phyloP scores from a whole-genome alignment of 2,113 vertebrate species.

The Sinosuthora webbiana region DNA sequence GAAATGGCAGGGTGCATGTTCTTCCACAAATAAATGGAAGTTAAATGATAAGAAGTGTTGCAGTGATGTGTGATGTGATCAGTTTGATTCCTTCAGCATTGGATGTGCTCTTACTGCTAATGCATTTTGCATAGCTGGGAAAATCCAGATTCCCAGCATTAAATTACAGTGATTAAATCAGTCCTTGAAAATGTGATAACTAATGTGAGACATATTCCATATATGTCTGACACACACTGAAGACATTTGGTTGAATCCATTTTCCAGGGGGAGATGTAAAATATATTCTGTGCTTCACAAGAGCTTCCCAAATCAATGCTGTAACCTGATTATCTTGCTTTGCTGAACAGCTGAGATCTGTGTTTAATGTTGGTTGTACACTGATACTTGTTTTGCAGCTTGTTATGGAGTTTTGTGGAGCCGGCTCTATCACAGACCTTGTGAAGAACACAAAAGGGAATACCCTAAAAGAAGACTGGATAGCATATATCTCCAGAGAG shows the following conservation, averaged over 20 bases:
- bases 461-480: slow-evolving; percentile 98
- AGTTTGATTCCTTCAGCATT: not conserved
- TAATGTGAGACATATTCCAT: slow-evolving; percentile 33
- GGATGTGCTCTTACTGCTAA: not conserved
- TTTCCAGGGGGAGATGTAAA: slow-evolving; percentile 10
- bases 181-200: slow-evolving; percentile 24
- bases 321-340: not conserved
- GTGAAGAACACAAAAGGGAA: slow-evolving; percentile 99
- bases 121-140: slow-evolving; percentile 29
- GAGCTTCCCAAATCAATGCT: not conserved
- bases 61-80: not conserved
- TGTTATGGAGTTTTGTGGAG: slow-evolving; percentile 99
- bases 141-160: slow-evolving; percentile 7
- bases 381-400: slow-evolving; percentile 76
- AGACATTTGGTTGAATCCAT: slow-evolving; percentile 23
- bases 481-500: slow-evolving; percentile 97
- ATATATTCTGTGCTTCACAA: not conserved
- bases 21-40: not conserved
- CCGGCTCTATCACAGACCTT: slow-evolving; percentile 96
- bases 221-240: not conserved
- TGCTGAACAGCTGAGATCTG: not conserved
- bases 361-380: not conserved
- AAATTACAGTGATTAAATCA: not conserved
- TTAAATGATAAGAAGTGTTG: not conserved
- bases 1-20: not conserved